Base-by-base conservation (phyloP, 2,888 invertebrate genomes). In the Tillus elongatus region DNA sequence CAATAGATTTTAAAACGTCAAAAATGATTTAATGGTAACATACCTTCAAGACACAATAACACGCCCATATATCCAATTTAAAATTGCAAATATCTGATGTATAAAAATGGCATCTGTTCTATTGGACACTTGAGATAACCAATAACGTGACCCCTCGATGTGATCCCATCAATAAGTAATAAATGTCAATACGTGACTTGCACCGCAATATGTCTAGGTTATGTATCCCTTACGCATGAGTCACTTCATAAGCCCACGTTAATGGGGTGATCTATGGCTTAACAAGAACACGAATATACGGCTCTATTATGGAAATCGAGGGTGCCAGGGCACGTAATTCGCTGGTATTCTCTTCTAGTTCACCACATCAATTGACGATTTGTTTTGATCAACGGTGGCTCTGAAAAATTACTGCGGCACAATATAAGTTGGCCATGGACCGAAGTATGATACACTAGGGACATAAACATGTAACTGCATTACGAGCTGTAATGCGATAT, bases 131-230 rank as follows among this genome's bases (percentile, higher is more conserved):
- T 52, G 52, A 54, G 52, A 56, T 42, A 43, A 54, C 60, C 61
- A 60, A 60, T 61, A 56, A 50, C 43, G 48, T 49, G 48, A 49
- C 48, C 54, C 54, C 55, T 30, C 35, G 27, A 35, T 39, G 42
- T 14, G 33, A 16, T n/a, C n/a, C 46, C 57, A 59, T 60, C 60
- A 59, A 61, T 61, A 59, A 53, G 53, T 56, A 52, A 55, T 54
- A 49, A 53, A 54, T 47, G 53, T 50, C 49, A 42, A 46, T 54
- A 52, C 44, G 50, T 50, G 51, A 49, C 46, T 47, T 37, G 41
- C 36, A 44, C 46, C 41, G 51, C 51, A 50, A 52, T 51, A 52
- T 47, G 49, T 43, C 41, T 41, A 29, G 31, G 39, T 49, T 51
- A 51, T 37, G 45, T 47, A 46, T 51, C 53, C 54, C 56, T 51